Base-by-base conservation (phyloP, 1,140 invertebrate genomes). In the Sminthurinus signatus region DNA sequence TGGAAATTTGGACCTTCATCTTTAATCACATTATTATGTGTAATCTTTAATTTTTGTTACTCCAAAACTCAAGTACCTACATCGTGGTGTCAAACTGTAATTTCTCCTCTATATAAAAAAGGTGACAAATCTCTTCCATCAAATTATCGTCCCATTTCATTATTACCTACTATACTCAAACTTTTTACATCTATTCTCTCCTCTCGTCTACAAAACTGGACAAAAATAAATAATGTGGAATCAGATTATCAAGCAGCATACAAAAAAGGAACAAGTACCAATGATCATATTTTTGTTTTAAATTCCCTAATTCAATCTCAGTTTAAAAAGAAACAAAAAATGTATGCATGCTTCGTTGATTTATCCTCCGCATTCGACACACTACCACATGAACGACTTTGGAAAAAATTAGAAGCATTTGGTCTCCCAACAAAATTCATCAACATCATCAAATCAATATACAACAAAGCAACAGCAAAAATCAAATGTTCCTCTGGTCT, bases 341-440 rank as follows among this genome's bases (percentile, higher is more conserved):
- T 65, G 2, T 66, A 62, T 39, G 25, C 32, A 15, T 27, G 62
- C 1, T 69, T 69, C 55, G 39, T 69, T 2, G 67, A 69, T 28
- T 23, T 65, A 21, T 44, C 23, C 1, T 19, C 27, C n/a, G 67
- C 67, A 10, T 69, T 65, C 58, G 67, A 69, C 29, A 42, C 50
- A 1, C 43, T 69, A 15, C 15, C 61, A 14, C 63, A 65, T 28
- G 2, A 46, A 2, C 15, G 14, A 21, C 43, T 68, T 1, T 69
- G 52, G 44, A n/a, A 17, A 3, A 59, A 60, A 36, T 42, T 65
- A 14, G 25, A 5, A 27, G 8, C 12, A 4, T 25, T 52, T 1
- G 57, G 57, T 14, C 2, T 65, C 2, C 36, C 12, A 42, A 3
- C 12, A n/a, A 60, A 51, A 44, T 42, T 65, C n/a, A 59, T 65